Percentiles rank a stretch among this genome's conserved stretches.
Evolutionary conservation across 2,113 vertebrate genomes (phyloP).

Genomic region (Daphoenositta chrysoptera): DNA sequence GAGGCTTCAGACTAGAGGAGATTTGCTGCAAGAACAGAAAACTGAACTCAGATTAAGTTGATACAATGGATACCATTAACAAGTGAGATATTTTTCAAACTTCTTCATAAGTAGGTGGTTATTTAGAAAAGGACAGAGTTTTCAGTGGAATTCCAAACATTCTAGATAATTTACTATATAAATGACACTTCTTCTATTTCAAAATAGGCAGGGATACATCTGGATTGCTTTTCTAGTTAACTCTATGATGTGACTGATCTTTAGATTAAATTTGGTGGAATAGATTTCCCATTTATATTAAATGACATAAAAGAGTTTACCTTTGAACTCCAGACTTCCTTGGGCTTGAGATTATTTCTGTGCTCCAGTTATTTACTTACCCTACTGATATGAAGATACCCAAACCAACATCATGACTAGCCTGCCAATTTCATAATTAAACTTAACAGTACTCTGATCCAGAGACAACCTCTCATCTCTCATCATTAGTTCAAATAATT

Average conservation of each 20-base stretch:
- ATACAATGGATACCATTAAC: neutral
- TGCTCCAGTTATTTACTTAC: slow-evolving; percentile 42
- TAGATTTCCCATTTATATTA: slow-evolving; percentile 63
- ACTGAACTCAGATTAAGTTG: neutral
- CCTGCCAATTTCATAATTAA: slow-evolving; percentile 24
- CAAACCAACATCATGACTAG: slow-evolving; percentile 3
- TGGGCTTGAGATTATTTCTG: slow-evolving; percentile 29
- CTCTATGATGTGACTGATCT: slow-evolving; percentile 41
- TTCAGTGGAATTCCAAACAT: neutral
- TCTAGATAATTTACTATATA: neutral
- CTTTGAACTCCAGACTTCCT: slow-evolving; percentile 7
- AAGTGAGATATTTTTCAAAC: neutral
- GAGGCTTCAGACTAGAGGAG: neutral
- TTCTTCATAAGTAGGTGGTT: neutral
- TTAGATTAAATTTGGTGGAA: slow-evolving; percentile 57
- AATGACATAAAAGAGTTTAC: neutral
- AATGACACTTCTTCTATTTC: slow-evolving; percentile 48
- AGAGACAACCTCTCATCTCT: neutral
- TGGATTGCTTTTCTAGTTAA: slow-evolving; percentile 45
- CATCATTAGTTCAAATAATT: slow-evolving; percentile 8
- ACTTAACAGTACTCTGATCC: neutral
- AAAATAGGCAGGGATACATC: slow-evolving; percentile 13
- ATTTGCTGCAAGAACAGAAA: neutral
- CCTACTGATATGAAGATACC: neutral
- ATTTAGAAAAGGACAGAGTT: neutral